These are phyloP conservation scores for Achlya flavicornis DNA, from an alignment of 2,888 invertebrate genomes.

Conservation along the genomic window DNA sequence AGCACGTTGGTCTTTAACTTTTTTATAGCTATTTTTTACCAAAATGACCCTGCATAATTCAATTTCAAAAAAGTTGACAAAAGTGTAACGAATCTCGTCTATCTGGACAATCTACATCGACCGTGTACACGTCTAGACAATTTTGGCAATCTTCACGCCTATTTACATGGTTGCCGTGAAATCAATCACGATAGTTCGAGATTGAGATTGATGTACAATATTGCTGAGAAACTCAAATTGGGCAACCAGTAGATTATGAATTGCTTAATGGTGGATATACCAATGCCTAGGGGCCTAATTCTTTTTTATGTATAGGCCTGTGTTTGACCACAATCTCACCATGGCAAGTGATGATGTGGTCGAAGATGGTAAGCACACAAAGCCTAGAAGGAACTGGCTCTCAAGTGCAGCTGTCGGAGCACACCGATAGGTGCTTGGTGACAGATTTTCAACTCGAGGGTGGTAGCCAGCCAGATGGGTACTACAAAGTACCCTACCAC, in stretches of 20 bases:
- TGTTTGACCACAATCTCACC: too few relatives aligned
- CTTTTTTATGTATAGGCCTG: too few relatives aligned
- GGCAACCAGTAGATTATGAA: background rate
- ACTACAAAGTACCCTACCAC: too few relatives aligned
- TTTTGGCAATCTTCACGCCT: background rate
- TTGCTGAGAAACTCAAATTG: background rate
- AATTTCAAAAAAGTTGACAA: background rate
- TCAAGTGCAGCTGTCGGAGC: too few relatives aligned
- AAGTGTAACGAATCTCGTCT: background rate
- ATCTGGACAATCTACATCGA: conserved; percentile 5
- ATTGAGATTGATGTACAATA: background rate
- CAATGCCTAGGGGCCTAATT: too few relatives aligned
- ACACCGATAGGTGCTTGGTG: too few relatives aligned
- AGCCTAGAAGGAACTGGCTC: too few relatives aligned
- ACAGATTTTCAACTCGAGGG: too few relatives aligned
- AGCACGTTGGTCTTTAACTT: background rate
- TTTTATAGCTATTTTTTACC: background rate
- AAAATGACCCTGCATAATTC: background rate
- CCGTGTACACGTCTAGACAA: background rate
- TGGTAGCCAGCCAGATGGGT: too few relatives aligned
- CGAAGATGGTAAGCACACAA: too few relatives aligned
- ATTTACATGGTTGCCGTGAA: background rate
- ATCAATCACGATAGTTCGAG: background rate
- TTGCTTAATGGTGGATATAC: background rate
- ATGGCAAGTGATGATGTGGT: too few relatives aligned